Evolutionary conservation across 2,113 vertebrate species (phyloP), one percentile per base, ranked within the genome.

Genomic region (Atlantisia rogersi): DNA sequence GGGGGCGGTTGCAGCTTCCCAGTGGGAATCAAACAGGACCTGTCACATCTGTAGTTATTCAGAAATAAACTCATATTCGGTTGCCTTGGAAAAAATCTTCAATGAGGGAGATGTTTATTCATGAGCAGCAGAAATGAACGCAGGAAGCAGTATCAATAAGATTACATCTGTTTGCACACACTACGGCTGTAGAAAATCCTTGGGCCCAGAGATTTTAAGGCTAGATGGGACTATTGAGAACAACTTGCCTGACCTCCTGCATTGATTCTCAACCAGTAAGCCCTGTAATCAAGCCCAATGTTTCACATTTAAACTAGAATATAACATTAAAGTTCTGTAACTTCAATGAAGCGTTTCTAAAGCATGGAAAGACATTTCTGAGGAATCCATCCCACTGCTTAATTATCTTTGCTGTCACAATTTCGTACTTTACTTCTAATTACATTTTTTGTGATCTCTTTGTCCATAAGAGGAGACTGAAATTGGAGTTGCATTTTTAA

Each of bases 1-100:
- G 8, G 32, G 39, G 42, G 32, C 0, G 1, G 35, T 32, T 0
- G 0, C 42, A 40, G 26, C 26, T 91, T 88, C 65, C 35, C 80
- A 68, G 11, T 5, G 17, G 31, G 69, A 93, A 82, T 58, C 28
- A 44, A 82, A 39, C 9, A 31, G 53, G 39, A 71, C 55, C 68
- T 83, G 63, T 58, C 2, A 3, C 52, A 67, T 53, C 48, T 64
- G 44, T 48, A 75, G 29, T 52, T 89, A 62, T 69, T 93, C 48
- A 71, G 65, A 76, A 84, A 63, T 21, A 88, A 82, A 88, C 9
- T 90, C 7, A 1, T 65, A 56, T 84, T 86, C 7, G 9, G 53
- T 29, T 79, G 65, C 55, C 53, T 3, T 78, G 40, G 69, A 82
- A 95, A 82, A 95, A 95, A 69, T 40, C n/a, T n/a, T 84, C 90